Evolutionary conservation across 2,797 vertebrate species (phyloP), one percentile per base, ranked within the genome.

Genomic region (Anguilla marmorata): DNA sequence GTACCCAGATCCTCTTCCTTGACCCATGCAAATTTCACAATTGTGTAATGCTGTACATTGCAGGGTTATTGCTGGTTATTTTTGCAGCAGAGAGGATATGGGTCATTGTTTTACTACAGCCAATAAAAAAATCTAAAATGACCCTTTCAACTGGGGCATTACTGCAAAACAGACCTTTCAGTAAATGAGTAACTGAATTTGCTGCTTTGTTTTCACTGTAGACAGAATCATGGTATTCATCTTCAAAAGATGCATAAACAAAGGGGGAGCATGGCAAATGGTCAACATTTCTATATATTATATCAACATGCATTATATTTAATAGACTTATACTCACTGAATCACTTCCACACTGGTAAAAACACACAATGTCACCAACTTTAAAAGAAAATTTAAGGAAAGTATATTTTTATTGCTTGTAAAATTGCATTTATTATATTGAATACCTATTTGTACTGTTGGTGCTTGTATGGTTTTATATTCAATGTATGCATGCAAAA

Each of bases 181-280:
- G 87, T 88, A 76, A 88, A 88, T 88, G 82, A 88, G 82, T 88
- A 85, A 84, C 69, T 58, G 24, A 33, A 63, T 69, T 84, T 76
- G 30, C 14, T 76, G 33, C 19, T 14, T 74, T 74, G 69, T 76
- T 19, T 76, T 76, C 74, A 11, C 27, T 12, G 6, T 69, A 24
- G 63, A 21, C 5, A 58, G 41, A 45, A 52, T 52, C 50, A 12
- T 12, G 16, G 56, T 58, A 16, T 58, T 58, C 12, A 54, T 54
- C 12, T 16, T 58, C 50, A 52, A 52, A 63, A 63, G 58, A 63
- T 63, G 58, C 16, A 63, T 27, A 37, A 76, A 76, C 8, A 76
- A 33, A 12, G 72, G 14, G 27, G 72, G 33, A 41, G 37, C 8
- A 66, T 60, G 19, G 14, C 14, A 76, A 16, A 76, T 16, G 72